Conservation (phyloP, 2,113 vertebrate species). For the Brachirus orientalis region DNA sequence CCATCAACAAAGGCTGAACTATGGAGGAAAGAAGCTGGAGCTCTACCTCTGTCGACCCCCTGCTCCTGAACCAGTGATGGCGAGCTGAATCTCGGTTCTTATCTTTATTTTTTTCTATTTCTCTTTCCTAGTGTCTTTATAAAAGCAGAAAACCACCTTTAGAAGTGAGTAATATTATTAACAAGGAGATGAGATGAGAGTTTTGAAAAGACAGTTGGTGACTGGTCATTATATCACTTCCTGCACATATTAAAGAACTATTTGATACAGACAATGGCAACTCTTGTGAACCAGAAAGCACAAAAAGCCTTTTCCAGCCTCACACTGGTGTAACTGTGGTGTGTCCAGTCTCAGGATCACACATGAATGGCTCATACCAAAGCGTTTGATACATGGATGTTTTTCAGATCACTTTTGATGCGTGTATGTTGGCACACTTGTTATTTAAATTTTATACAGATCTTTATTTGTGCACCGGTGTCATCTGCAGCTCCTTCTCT, state of each 20-base stretch:
- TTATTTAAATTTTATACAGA: background rate
- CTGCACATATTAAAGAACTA: background rate
- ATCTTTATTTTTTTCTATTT: background rate
- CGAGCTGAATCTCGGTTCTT: constrained; percentile 37
- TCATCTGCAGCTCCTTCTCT: background rate
- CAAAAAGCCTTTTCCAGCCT: background rate
- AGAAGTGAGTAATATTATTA: background rate
- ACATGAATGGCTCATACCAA: background rate
- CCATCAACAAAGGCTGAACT: constrained; percentile 78
- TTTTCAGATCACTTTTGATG: constrained; percentile 11
- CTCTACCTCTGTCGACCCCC: constrained; percentile 38
- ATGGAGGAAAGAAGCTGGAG: background rate
- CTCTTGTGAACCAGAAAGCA: background rate
- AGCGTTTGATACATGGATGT: background rate
- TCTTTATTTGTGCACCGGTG: constrained; percentile 4
- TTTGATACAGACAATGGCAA: background rate
- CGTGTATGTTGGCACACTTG: background rate
- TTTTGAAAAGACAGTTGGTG: constrained; percentile 17
- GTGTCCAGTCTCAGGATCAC: background rate
- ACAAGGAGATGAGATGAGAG: too few species aligned
- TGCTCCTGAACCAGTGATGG: background rate
- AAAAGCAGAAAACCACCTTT: background rate
- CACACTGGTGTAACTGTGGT: constrained; percentile 17
- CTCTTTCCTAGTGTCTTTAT: background rate
- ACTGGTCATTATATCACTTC: background rate